A percentile compares a stretch with the other conserved stretches of the same genome.
phyloP scores from a whole-genome alignment of 2,797 vertebrate species.

The Molossus molossus region DNA sequence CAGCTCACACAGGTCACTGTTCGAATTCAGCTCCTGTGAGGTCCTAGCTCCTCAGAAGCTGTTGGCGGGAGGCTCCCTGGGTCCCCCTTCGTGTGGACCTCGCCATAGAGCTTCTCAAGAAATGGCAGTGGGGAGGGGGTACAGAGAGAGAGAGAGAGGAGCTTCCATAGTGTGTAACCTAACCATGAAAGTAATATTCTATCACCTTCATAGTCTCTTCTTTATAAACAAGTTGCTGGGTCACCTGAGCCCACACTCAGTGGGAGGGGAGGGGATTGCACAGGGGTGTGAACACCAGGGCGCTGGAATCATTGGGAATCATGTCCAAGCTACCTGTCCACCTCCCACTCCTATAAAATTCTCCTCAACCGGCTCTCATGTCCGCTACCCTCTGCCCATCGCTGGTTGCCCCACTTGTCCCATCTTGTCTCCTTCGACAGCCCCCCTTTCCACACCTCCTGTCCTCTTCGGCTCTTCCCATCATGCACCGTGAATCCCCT shows the following conservation, averaged over 20 bases:
- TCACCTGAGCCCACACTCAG: neutral
- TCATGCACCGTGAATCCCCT: neutral
- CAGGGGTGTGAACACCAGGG: neutral
- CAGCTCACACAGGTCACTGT: neutral
- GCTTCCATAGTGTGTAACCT: neutral
- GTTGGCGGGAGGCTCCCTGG: rapidly evolving
- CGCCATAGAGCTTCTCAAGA: neutral
- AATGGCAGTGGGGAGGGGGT: rapidly evolving
- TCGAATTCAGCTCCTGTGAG: neutral
- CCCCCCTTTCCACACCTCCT: rapidly evolving
- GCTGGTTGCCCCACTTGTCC: neutral
- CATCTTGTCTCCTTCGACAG: neutral
- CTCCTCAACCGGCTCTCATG: rapidly evolving
- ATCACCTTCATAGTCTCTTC: neutral
- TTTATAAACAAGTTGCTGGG: neutral
- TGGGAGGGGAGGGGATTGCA: neutral
- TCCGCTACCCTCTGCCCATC: neutral
- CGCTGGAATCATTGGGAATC: neutral
- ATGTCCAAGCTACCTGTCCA: neutral
- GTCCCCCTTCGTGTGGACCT: rapidly evolving
- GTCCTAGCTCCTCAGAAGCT: neutral
- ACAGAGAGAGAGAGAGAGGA: neutral
- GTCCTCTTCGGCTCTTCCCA: neutral
- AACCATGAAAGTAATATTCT: neutral
- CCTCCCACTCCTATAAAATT: neutral